These are phyloP conservation scores for Lamprologus speciosus DNA, from an alignment of 2,113 vertebrate species.

Conservation along the genomic window DNA sequence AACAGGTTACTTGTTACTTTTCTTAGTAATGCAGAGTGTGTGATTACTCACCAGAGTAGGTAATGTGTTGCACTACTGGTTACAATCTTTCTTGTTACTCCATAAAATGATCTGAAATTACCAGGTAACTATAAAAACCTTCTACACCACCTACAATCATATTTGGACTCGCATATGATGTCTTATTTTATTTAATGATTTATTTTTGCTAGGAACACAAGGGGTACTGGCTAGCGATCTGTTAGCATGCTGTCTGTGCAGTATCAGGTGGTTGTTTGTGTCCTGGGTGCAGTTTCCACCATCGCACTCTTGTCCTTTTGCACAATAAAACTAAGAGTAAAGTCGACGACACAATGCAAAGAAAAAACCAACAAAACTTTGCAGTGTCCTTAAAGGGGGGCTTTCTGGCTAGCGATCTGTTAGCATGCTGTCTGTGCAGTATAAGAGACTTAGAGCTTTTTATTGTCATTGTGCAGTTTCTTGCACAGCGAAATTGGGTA, in stretches of 20 bases:
- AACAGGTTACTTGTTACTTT: not conserved
- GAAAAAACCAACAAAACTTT: too few relatives aligned
- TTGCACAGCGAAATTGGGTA: too few relatives aligned
- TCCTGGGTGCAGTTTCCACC: not conserved
- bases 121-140: not conserved
- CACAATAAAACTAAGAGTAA: not conserved
- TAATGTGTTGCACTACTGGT: not conserved
- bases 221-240: not conserved
- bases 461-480: too few relatives aligned
- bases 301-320: not conserved
- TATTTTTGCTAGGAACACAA: not conserved
- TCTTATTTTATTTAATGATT: not conserved
- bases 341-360: not conserved
- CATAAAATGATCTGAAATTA: not conserved
- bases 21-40: not conserved
- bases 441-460: too few relatives aligned
- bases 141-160: not conserved
- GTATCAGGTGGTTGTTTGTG: fast-evolving
- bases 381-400: too few relatives aligned
- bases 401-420: fast-evolving
- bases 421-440: too few relatives aligned
- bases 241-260: not conserved
- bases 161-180: not conserved
- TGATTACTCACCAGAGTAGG: not conserved
- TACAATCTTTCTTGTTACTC: not conserved